Evolutionary conservation across 1,140 invertebrate genomes (phyloP).

Genomic region (Drosophila paulistorum): DNA sequence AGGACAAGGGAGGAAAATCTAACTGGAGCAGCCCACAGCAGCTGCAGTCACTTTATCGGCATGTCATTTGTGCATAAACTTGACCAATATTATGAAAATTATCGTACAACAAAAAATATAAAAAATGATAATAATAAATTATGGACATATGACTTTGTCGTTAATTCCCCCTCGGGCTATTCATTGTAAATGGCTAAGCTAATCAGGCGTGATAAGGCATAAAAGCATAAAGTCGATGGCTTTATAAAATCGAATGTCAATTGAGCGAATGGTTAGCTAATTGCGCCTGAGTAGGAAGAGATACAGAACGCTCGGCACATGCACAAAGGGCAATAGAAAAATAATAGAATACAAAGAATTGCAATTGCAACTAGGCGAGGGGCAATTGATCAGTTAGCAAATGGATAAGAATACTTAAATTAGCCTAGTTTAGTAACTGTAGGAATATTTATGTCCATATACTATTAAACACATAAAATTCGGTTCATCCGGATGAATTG

Average conservation of each 20-base stretch:
- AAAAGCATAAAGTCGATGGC: slow-evolving; percentile 19
- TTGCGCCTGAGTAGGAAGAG: slow-evolving; percentile 2
- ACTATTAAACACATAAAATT: too few species aligned
- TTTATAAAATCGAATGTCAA: slow-evolving; percentile 47
- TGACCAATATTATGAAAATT: slow-evolving; percentile 59
- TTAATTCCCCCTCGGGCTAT: background rate
- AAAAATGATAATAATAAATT: background rate
- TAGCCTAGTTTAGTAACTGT: too few species aligned
- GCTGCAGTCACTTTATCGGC: slow-evolving; percentile 48
- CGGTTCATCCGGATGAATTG: too few species aligned
- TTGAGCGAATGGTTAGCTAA: slow-evolving; percentile 28
- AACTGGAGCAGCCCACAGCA: slow-evolving; percentile 30
- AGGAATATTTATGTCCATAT: too few species aligned
- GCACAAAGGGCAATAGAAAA: slow-evolving; percentile 1
- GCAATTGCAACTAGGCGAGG: background rate
- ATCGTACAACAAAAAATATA: slow-evolving; percentile 25
- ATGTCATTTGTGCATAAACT: slow-evolving; percentile 47
- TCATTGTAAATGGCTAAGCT: slow-evolving; percentile 5
- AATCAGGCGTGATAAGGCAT: slow-evolving; percentile 42
- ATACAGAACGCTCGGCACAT: background rate
- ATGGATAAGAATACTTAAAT: too few species aligned
- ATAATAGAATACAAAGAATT: background rate
- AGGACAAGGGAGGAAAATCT: slow-evolving; percentile 22
- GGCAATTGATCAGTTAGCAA: background rate
- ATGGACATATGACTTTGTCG: background rate